phyloP scores from a whole-genome alignment of 2,888 invertebrate species.

The Digitonthophagus gazella region DNA sequence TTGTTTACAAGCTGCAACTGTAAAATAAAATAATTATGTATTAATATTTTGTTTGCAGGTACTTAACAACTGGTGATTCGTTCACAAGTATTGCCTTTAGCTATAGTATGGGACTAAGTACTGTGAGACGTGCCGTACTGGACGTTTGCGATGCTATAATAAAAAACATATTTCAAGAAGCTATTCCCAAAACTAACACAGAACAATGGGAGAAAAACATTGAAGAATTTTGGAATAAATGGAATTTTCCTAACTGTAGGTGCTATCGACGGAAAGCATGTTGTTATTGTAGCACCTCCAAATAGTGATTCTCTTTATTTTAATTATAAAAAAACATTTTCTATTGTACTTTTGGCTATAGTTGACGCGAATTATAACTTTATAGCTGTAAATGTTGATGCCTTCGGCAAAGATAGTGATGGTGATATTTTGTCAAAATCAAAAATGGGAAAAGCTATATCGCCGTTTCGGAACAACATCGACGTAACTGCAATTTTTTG shows the following conservation, averaged over 20 bases:
- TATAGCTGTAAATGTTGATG: constrained; percentile 30
- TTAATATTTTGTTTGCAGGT: background rate
- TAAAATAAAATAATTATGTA: constrained; percentile 9
- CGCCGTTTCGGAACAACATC: no score
- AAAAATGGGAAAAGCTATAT: constrained; percentile 29
- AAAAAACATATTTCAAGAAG: background rate
- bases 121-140: background rate
- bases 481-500: no score
- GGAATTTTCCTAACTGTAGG: constrained; percentile 19
- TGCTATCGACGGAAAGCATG: constrained; percentile 18
- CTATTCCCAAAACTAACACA: background rate
- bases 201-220: constrained; percentile 7
- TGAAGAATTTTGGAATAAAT: constrained; percentile 7
- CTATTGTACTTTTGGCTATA: constrained; percentile 6
- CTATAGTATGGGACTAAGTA: background rate
- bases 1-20: constrained; percentile 1
- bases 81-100: background rate
- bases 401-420: constrained; percentile 32
- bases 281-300: constrained; percentile 20
- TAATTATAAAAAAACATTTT: constrained; percentile 18
- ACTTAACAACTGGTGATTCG: background rate
- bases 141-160: background rate
- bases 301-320: constrained; percentile 18
- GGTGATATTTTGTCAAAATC: constrained; percentile 31
- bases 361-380: constrained; percentile 33